phyloP scores from a whole-genome alignment of 1,140 invertebrate genomes.

The Calephelis nemesis region DNA sequence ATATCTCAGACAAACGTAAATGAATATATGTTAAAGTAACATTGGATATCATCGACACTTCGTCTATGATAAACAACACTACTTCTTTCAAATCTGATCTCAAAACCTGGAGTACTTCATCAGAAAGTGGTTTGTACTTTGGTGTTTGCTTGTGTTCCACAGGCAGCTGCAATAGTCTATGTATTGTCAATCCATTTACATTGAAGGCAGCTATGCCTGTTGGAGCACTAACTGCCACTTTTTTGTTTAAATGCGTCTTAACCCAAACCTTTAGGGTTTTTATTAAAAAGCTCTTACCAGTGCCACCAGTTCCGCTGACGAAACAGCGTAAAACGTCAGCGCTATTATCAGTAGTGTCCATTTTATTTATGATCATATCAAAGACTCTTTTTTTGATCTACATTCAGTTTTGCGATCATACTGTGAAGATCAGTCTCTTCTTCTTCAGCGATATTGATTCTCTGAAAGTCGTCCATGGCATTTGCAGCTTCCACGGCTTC shows the following conservation, averaged over 20 bases:
- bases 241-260: constrained; percentile 27
- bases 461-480: constrained; percentile 22
- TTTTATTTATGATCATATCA: constrained; percentile 34
- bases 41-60: constrained; percentile 43
- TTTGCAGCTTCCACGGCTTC: constrained; percentile 23
- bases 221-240: constrained; percentile 31
- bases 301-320: constrained; percentile 36
- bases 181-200: constrained; percentile 36
- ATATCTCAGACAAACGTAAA: constrained; percentile 33
- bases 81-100: constrained; percentile 33
- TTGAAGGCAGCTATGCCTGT: constrained; percentile 40
- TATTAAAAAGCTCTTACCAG: constrained; percentile 33
- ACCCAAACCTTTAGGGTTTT: constrained; percentile 35
- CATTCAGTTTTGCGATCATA: constrained; percentile 35
- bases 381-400: constrained; percentile 37
- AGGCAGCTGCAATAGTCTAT: constrained; percentile 33
- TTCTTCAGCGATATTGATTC: constrained; percentile 20
- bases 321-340: constrained; percentile 24
- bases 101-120: constrained; percentile 33
- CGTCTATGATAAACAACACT: constrained; percentile 38
- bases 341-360: constrained; percentile 4
- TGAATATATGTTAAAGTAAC: constrained; percentile 35
- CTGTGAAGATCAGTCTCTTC: constrained; percentile 18
- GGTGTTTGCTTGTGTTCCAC: constrained; percentile 36
- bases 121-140: constrained; percentile 37